Base-by-base conservation (phyloP, 2,797 vertebrate species). In the Menidia menidia region DNA sequence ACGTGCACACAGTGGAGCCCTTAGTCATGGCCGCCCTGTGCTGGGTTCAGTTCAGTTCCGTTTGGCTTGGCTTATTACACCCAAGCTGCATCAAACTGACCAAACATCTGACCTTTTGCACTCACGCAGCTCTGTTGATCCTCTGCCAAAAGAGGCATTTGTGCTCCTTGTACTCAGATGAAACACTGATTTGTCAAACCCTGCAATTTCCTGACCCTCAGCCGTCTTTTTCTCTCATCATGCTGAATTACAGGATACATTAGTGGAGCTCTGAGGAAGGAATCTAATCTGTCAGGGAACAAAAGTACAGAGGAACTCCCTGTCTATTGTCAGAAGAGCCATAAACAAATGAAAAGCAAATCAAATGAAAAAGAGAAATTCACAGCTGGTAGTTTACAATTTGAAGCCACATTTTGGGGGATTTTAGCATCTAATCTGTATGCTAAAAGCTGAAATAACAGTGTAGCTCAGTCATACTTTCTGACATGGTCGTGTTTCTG, bases 151-250 rank as follows among this genome's bases (percentile, higher is more conserved):
- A 80, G 78, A 75, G 61, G 83, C 81, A 84, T 78, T 67, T 68
- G 66, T 60, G 77, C 70, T 59, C 59, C 62, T 25, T 75, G 25
- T 58, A 79, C 70, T 82, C 61, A 70, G 59, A 83, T 82, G 82
- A 90, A 55, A 90, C 80, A 86, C 68, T 82, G 73, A 91, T 92
- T 87, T 81, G 72, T 78, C 78, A 78, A 87, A 81, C 53, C 61
- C 60, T 72, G 60, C 78, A 80, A 85, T 88, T 85, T 85, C 75
- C 77, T 83, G 75, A 71, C 15, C 33, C 81, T 84, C 50, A 57
- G 30, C 35, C 45, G 42, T 13, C 63, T 63, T 75, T 75, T 77
- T 73, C 56, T 80, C 59, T 81, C 51, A 45, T 52, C 42, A 2
- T 31, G 52, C 19, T 52, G 57, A 64, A 62, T 77, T 64, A 67